phyloP scores from a whole-genome alignment of 2,113 vertebrate species.

The Pituophis catenifer region DNA sequence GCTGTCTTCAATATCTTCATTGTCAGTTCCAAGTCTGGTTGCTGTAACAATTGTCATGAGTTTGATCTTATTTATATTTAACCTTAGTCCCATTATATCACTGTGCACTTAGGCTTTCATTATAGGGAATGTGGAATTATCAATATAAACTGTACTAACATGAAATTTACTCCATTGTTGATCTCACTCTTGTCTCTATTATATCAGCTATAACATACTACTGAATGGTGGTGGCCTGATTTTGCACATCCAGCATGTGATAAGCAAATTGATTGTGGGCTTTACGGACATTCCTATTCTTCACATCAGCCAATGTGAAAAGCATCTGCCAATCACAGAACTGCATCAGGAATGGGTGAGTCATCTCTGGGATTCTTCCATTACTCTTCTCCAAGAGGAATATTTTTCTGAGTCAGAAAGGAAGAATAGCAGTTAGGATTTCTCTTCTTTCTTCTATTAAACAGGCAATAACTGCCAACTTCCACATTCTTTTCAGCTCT shows the following conservation, averaged over 20 bases:
- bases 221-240: not conserved
- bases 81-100: not conserved
- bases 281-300: not conserved
- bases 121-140: not conserved
- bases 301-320: not conserved
- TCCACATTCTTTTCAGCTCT: not conserved
- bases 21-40: not conserved
- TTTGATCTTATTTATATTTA: not conserved
- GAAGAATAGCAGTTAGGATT: not conserved
- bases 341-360: not conserved
- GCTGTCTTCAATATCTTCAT: not conserved
- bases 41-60: not conserved
- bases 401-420: not conserved
- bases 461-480: not conserved
- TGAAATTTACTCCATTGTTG: not conserved
- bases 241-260: not conserved
- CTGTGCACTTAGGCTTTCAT: not conserved
- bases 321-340: not conserved
- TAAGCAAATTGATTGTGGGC: not conserved
- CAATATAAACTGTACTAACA: not conserved
- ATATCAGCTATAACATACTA: not conserved
- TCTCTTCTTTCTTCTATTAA: not conserved
- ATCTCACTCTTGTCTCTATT: not conserved
- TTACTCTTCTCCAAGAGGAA: not conserved
- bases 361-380: not conserved